Base-by-base conservation (phyloP, 2,113 vertebrate genomes). In the Ophiodon elongatus region DNA sequence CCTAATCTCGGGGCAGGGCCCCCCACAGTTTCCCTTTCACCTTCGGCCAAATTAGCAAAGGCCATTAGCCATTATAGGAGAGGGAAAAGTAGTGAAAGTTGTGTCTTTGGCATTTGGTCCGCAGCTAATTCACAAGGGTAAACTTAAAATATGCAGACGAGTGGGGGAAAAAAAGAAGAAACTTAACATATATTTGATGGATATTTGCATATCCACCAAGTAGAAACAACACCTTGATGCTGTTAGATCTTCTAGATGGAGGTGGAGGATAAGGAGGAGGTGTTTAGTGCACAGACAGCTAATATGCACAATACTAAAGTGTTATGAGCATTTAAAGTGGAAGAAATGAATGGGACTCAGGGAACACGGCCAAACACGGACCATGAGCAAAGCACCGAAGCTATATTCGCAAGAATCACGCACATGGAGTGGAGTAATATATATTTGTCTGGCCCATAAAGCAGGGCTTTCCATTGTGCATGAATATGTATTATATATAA, bases 1-100 rank as follows among this genome's bases (percentile, higher is more conserved):
- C 79, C 83, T 88, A 85, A 92, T 91, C 69, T 82, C 82, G 75
- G 90, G 85, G 60, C 85, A 75, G 41, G 87, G 68, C 76, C 79
- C 87, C 87, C 1, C 37, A 9, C 37, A 39, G 82, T 60, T 75
- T 82, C 67, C 87, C 67, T 31, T 56, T 79, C 45, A 65, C 54
- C 45, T 2, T 39, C 23, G 2, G 19, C 31, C 47, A 47, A 73
- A 82, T 80, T 56, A 79, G 62, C 73, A 0, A 14, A 57, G 60
- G 25, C 47, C 71, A 67, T 65, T 68, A 69, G 29, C 15, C 21
- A 23, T 64, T 60, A 76, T 15, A 37, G 43, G 17, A 73, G 27
- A 37, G 73, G 71, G 67, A 47, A 45, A 50, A 68, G 33, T 6
- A 17, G 31, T 54, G 35, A 60, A 63, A 57, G 25, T 23, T 0